phyloP scores from a whole-genome alignment of 2,888 invertebrate species.

The Xanthorhoe spadicearia region DNA sequence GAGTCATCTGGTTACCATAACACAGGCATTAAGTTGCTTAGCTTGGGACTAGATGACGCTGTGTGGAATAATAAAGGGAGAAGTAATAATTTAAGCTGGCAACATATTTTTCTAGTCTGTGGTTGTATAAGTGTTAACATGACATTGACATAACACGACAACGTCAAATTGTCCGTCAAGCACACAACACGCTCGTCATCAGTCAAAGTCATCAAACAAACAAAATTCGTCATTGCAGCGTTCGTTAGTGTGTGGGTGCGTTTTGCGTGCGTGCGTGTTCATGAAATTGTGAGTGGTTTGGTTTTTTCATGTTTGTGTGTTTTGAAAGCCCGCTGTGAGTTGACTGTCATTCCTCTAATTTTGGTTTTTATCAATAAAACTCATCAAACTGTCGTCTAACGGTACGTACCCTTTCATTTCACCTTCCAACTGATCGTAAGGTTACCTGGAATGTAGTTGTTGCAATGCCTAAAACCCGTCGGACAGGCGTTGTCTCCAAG shows the following conservation, averaged over 20 bases:
- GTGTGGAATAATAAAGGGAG: too few species aligned
- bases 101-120: neutral
- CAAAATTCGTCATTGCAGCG: constrained; percentile 36
- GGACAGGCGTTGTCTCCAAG: constrained; percentile 76
- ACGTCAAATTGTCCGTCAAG: constrained; percentile 6
- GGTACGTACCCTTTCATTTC: constrained; percentile 68
- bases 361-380: constrained; percentile 83
- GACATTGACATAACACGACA: neutral
- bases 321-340: constrained; percentile 78
- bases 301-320: constrained; percentile 74
- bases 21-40: too few species aligned
- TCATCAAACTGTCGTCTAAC: constrained; percentile 76
- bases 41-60: too few species aligned
- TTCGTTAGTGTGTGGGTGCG: constrained; percentile 76
- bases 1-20: too few species aligned
- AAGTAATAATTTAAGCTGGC: neutral
- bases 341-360: constrained; percentile 73
- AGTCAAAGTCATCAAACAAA: constrained; percentile 9
- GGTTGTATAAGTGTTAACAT: neutral
- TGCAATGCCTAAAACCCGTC: constrained; percentile 59
- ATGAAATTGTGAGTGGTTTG: constrained; percentile 64
- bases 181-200: neutral
- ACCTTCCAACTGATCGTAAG: constrained; percentile 41
- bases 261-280: constrained; percentile 58
- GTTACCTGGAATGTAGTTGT: constrained; percentile 51